A percentile compares a stretch with the other conserved stretches of the same genome.
Evolutionary conservation across 2,113 vertebrate species (phyloP).

Genomic region (Machaerirhynchus nigripectus): DNA sequence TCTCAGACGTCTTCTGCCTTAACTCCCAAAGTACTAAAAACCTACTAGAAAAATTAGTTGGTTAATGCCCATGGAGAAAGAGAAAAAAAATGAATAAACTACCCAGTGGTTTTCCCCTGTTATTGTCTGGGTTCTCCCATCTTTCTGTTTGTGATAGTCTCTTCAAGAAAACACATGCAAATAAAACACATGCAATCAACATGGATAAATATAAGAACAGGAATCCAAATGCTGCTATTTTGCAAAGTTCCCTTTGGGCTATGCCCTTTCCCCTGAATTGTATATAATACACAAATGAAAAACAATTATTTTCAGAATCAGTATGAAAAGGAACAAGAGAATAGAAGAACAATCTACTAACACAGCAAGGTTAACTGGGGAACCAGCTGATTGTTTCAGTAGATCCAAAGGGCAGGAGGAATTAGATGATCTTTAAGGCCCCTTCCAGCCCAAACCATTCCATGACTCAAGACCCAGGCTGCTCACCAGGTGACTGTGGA

Average conservation of each 20-base stretch:
- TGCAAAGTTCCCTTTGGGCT: not conserved
- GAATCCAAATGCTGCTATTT: not conserved
- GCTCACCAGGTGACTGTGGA: not conserved
- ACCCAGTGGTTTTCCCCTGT: not conserved
- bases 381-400: not conserved
- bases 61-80: not conserved
- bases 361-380: not conserved
- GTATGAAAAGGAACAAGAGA: not conserved
- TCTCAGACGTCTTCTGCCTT: not conserved
- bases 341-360: not conserved
- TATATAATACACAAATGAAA: not conserved
- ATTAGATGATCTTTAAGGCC: not conserved
- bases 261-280: not conserved
- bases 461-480: not conserved
- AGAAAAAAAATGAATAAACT: not conserved
- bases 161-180: not conserved
- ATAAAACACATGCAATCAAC: not conserved
- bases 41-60: not conserved
- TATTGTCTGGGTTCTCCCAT: not conserved
- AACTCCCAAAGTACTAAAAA: not conserved
- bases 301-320: not conserved
- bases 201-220: not conserved
- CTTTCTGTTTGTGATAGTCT: not conserved
- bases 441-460: not conserved
- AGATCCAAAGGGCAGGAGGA: not conserved